Base-by-base conservation (phyloP, 2,797 vertebrate species). In the Myoxocephalus aenaeus region DNA sequence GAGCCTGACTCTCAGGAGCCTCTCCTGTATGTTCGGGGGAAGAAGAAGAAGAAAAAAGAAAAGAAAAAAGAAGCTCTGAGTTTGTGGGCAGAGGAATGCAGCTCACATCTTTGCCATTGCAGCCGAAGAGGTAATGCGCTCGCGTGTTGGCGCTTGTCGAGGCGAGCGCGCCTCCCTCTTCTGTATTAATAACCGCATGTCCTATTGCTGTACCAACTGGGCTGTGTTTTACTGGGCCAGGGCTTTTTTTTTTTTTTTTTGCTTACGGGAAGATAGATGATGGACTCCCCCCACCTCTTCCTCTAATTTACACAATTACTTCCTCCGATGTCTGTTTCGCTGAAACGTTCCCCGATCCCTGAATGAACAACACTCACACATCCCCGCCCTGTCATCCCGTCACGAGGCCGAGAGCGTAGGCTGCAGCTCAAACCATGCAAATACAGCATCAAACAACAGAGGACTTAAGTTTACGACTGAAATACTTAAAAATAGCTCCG, bases 41-140 rank as follows among this genome's bases (percentile, higher is more conserved):
- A 42, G 40, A 42, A 5, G 13, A 5, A 4, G 29, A 38, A 7
- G 11, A 13, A 13, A 42, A 40, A 40, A 13, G 7, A 40, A 18
- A 20, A n/a, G 18, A n/a, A 50, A 20, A 3, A 81, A 79, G 79
- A 80, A 84, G 72, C 83, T 83, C 67, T 29, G 84, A 77, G 89
- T 93, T 92, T 89, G 91, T 93, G 92, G 94, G 93, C 92, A 94
- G 89, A 94, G 94, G 94, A 95, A 96, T 95, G 94, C 92, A 86
- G 83, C 90, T 87, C 84, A 92, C 93, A 94, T 95, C 95, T 92
- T 91, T 94, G 93, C 94, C 94, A 94, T 94, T 94, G 94, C 94
- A 94, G 94, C 88, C 91, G 87, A 77, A 82, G 87, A 95, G 92
- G 94, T 95, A 95, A 96, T 95, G 93, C 79, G 70, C 88, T 92